Conservation (phyloP, 2,113 vertebrate genomes). For the Boleophthalmus pectinirostris region DNA sequence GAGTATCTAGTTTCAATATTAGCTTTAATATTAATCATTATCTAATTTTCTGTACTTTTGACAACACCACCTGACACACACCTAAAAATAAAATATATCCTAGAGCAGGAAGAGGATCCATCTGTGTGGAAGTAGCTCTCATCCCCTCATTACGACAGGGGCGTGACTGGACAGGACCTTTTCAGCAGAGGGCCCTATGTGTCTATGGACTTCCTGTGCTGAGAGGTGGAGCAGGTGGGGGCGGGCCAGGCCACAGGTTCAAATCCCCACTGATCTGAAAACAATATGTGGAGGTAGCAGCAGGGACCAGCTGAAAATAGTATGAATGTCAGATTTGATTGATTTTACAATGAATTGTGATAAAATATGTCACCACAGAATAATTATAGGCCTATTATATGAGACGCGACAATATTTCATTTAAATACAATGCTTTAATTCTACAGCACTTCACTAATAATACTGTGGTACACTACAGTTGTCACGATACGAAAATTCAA, state of each 20-base stretch:
- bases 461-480: no score
- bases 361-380: not conserved
- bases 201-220: slow-evolving; percentile 53
- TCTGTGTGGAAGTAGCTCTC: slow-evolving; percentile 75
- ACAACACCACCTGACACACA: not conserved
- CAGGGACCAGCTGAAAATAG: not conserved
- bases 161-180: slow-evolving; percentile 21
- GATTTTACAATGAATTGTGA: not conserved
- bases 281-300: slow-evolving; percentile 17
- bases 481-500: no score
- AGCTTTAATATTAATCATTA: no score
- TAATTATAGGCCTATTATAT: not conserved
- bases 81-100: slow-evolving; percentile 15
- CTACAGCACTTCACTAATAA: not conserved
- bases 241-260: not conserved
- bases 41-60: no score
- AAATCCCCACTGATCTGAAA: slow-evolving; percentile 28
- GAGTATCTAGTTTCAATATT: no score
- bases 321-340: not conserved
- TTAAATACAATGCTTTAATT: not conserved
- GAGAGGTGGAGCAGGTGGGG: slow-evolving; percentile 51
- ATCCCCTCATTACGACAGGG: slow-evolving; percentile 70
- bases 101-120: slow-evolving; percentile 68
- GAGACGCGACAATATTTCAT: not conserved
- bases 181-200: not conserved